Conservation (phyloP, 2,113 vertebrate species). For the Gobio gobio region DNA sequence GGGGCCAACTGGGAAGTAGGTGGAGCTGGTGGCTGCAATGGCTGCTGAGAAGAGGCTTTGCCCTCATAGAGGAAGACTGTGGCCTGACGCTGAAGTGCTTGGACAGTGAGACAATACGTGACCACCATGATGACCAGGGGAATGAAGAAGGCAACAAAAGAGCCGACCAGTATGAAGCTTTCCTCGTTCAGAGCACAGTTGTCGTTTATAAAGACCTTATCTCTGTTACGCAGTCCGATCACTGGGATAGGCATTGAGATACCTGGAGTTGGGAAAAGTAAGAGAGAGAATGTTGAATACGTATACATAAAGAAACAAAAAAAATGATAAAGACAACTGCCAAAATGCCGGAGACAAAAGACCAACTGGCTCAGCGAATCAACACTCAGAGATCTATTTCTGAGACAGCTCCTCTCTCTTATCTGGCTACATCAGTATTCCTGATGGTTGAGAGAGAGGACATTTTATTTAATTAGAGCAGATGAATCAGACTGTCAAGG, state of each 20-base stretch:
- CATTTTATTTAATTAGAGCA: conserved; percentile 35
- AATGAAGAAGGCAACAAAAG: conserved; percentile 98
- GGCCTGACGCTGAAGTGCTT: conserved; percentile 90
- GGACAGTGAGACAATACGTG: conserved; percentile 91
- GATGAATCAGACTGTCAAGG: conserved; percentile 30
- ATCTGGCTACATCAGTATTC: conserved; percentile 27
- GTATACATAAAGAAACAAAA: not conserved
- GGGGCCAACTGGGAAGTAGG: conserved; percentile 75
- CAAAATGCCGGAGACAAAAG: not conserved
- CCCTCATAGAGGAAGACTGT: conserved; percentile 86
- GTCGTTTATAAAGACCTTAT: conserved; percentile 90
- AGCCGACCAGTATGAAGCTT: conserved; percentile 94
- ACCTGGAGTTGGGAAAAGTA: conserved; percentile 71
- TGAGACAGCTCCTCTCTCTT: not conserved
- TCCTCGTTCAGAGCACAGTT: conserved; percentile 93
- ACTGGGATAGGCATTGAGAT: conserved; percentile 94
- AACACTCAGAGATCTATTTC: not conserved
- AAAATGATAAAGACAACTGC: conserved; percentile 4
- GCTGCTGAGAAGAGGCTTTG: conserved; percentile 75
- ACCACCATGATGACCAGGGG: conserved; percentile 98
- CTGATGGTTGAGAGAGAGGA: conserved; percentile 23
- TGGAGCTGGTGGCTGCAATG: conserved; percentile 67
- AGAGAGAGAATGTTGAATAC: not conserved
- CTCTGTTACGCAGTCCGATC: conserved; percentile 90
- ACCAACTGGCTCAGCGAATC: not conserved